phyloP scores from a whole-genome alignment of 2,113 vertebrate species.

The Grus americana region DNA sequence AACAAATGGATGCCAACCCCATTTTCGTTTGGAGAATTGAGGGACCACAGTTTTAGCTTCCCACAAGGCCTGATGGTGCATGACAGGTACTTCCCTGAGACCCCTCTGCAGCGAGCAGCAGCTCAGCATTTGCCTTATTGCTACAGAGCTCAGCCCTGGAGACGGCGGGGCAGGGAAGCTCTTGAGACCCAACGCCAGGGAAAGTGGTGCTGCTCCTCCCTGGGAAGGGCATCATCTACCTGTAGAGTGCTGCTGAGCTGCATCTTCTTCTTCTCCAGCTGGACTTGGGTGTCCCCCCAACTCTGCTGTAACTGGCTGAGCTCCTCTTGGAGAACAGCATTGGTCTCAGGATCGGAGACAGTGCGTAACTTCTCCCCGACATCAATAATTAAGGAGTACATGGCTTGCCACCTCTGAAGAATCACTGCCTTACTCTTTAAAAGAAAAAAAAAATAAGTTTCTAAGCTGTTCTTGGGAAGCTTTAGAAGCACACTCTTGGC shows the following conservation, averaged over 20 bases:
- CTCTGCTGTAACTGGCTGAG: conserved; percentile 78
- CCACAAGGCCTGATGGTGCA: neutral
- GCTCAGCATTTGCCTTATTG: neutral
- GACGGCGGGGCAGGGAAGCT: neutral
- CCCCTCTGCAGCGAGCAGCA: neutral
- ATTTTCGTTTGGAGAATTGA: neutral
- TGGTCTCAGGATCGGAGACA: conserved; percentile 66
- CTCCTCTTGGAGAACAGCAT: conserved; percentile 71
- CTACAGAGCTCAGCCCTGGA: neutral
- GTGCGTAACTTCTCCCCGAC: conserved; percentile 79
- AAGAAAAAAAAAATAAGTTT: neutral
- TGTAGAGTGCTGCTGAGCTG: conserved; percentile 70
- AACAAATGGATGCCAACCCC: neutral
- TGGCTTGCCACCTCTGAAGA: conserved; percentile 80
- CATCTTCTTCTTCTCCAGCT: conserved; percentile 70
- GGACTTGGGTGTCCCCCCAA: conserved; percentile 78
- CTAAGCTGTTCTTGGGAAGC: neutral
- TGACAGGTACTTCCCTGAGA: neutral
- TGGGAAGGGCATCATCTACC: conserved; percentile 55
- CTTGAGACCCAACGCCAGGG: neutral
- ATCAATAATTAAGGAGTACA: conserved; percentile 79
- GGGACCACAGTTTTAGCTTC: neutral
- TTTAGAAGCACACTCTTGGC: neutral
- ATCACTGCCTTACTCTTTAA: conserved; percentile 79
- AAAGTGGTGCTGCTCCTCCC: neutral